A percentile compares a stretch with the other conserved stretches of the same genome.
These are phyloP conservation scores for Drosophila picticornis DNA, from an alignment of 2,888 invertebrate genomes.

Conservation along the genomic window DNA sequence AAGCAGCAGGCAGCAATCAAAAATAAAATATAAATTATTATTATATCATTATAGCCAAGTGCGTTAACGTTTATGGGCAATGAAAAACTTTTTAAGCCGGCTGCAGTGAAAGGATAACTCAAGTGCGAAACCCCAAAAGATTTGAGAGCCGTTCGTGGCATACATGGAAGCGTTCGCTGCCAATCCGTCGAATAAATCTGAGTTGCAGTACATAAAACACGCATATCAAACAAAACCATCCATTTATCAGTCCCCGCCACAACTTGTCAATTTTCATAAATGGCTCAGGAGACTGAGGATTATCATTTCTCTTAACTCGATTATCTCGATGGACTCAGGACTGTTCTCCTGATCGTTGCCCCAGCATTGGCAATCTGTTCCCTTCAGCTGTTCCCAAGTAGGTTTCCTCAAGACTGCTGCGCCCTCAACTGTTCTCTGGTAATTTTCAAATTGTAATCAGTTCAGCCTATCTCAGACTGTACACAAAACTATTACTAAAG, in stretches of 20 bases:
- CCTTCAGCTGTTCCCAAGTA: neutral
- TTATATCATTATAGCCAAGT: slow-evolving; percentile 72
- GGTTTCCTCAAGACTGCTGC: neutral
- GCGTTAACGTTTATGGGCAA: slow-evolving; percentile 75
- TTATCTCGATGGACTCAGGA: neutral
- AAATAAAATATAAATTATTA: slow-evolving; percentile 49
- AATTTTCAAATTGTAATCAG: neutral
- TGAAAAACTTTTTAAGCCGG: slow-evolving; percentile 55
- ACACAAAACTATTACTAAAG: neutral
- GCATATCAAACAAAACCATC: slow-evolving; percentile 7
- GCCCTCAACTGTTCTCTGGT: neutral
- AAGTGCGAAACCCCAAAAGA: slow-evolving; percentile 19
- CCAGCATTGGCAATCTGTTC: neutral
- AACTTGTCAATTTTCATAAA: neutral
- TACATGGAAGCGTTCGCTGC: neutral
- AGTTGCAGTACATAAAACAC: slow-evolving; percentile 39
- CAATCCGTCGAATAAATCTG: slow-evolving; percentile 1
- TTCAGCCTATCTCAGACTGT: neutral
- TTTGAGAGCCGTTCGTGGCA: neutral
- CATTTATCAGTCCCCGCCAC: slow-evolving; percentile 13
- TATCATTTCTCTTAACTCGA: neutral
- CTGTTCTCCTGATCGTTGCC: neutral
- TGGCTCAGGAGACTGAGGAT: neutral
- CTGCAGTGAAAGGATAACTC: slow-evolving; percentile 32
- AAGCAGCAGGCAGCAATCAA: slow-evolving; percentile 9